phyloP scores from a whole-genome alignment of 2,797 vertebrate species.

The Steatocranus sp. region DNA sequence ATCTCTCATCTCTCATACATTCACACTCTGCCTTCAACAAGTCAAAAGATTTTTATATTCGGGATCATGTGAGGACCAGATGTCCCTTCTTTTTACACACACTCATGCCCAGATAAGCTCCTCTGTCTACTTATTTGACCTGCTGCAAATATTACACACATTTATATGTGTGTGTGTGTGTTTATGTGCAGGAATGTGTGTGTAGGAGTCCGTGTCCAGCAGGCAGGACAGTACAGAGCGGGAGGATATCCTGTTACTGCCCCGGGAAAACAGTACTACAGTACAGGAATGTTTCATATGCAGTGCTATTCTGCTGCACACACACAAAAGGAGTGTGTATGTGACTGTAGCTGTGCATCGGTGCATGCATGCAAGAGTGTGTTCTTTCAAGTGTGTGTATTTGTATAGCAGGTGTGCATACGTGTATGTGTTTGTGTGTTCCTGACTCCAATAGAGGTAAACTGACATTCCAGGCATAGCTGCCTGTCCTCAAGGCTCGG shows the following conservation, averaged over 20 bases:
- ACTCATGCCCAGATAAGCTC: background rate
- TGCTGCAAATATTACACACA: background rate
- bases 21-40: background rate
- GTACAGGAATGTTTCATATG: conserved; percentile 65
- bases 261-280: conserved; percentile 57
- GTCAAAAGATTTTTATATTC: conserved; percentile 8
- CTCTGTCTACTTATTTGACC: background rate
- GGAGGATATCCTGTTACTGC: conserved; percentile 72
- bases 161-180: background rate
- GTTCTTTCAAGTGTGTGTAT: conserved; percentile 5
- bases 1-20: background rate
- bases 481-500: conserved; percentile 63
- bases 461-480: conserved; percentile 79
- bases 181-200: conserved; percentile 20
- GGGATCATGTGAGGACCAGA: conserved; percentile 14
- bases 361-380: background rate
- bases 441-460: conserved; percentile 60
- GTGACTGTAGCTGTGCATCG: background rate
- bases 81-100: background rate
- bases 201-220: conserved; percentile 28
- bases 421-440: conserved; percentile 17
- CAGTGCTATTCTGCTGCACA: conserved; percentile 24
- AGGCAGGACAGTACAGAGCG: conserved; percentile 50
- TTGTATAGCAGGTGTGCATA: conserved; percentile 26
- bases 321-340: conserved; percentile 2